Evolutionary conservation across 2,797 vertebrate species (phyloP).

Genomic region (Sebastiscus albofasciatus): DNA sequence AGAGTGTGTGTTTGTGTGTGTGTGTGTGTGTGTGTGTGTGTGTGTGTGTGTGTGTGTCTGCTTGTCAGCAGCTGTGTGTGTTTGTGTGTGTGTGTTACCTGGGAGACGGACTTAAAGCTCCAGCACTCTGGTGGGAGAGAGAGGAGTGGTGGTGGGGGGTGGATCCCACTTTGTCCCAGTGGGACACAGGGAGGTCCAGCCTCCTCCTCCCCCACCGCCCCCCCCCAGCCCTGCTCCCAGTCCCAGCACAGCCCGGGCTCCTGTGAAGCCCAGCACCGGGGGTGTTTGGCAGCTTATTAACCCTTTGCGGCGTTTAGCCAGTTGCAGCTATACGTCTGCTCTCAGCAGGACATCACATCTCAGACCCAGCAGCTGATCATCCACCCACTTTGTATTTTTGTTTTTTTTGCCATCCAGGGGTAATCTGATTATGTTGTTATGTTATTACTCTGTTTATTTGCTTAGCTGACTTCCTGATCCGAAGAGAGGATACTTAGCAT

Average conservation of each 20-base stretch:
- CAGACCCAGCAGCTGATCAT: constrained; percentile 36
- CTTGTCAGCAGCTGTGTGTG: constrained; percentile 48
- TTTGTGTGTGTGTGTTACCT: constrained; percentile 76
- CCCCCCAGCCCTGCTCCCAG: constrained; percentile 3
- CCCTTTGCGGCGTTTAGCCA: constrained; percentile 55
- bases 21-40: constrained; percentile 21
- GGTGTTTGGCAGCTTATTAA: constrained; percentile 62
- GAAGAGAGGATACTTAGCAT: constrained; percentile 33
- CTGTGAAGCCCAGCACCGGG: constrained; percentile 43
- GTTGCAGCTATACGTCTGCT: constrained; percentile 40
- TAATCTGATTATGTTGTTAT: constrained; percentile 65
- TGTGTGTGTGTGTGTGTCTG: constrained; percentile 74
- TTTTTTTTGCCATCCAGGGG: neutral
- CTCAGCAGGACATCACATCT: constrained; percentile 50
- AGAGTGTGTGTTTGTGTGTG: constrained; percentile 14
- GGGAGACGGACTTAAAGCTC: constrained; percentile 80
- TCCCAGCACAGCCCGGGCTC: constrained; percentile 23
- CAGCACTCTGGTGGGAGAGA: constrained; percentile 71
- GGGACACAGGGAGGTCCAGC: constrained; percentile 33
- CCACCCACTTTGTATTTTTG: neutral
- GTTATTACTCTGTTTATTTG: constrained; percentile 60
- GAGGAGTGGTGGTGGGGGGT: constrained; percentile 43
- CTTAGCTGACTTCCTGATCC: constrained; percentile 53
- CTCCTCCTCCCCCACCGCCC: neutral
- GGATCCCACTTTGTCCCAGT: constrained; percentile 45